Conservation (phyloP, 1,140 invertebrate genomes). For the Archegozetes longisetosus region DNA sequence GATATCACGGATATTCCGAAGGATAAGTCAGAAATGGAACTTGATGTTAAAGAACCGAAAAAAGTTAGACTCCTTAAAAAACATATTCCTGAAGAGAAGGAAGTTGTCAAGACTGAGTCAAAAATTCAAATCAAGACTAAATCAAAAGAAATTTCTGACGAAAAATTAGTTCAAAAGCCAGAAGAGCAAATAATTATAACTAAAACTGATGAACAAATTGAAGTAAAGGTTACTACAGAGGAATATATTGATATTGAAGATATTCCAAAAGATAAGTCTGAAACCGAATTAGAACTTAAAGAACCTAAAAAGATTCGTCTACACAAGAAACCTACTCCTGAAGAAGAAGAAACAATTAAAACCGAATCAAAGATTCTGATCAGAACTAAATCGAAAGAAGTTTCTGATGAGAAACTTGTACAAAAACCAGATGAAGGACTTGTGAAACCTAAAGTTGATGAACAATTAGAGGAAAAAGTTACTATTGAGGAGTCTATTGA, state of each 20-base stretch:
- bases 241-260: not conserved
- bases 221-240: not conserved
- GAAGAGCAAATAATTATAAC: constrained; percentile 5
- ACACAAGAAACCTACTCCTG: not conserved
- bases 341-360: not conserved
- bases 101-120: not conserved
- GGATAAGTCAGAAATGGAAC: too few relatives aligned
- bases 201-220: not conserved
- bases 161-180: constrained; percentile 20
- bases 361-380: not conserved
- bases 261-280: not conserved
- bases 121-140: not conserved
- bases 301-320: constrained; percentile 23
- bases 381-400: constrained; percentile 27
- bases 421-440: too few relatives aligned
- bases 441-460: constrained; percentile 16
- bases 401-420: constrained; percentile 20
- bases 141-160: constrained; percentile 25
- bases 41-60: not conserved
- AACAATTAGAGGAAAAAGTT: constrained; percentile 15
- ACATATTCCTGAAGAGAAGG: constrained; percentile 1
- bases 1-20: too few relatives aligned
- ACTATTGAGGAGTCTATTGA: constrained; percentile 23
- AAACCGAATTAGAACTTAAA: constrained; percentile 8
- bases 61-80: not conserved